Evolutionary conservation across 2,113 vertebrate genomes (phyloP).

Genomic region (Peromyscus maniculatus): DNA sequence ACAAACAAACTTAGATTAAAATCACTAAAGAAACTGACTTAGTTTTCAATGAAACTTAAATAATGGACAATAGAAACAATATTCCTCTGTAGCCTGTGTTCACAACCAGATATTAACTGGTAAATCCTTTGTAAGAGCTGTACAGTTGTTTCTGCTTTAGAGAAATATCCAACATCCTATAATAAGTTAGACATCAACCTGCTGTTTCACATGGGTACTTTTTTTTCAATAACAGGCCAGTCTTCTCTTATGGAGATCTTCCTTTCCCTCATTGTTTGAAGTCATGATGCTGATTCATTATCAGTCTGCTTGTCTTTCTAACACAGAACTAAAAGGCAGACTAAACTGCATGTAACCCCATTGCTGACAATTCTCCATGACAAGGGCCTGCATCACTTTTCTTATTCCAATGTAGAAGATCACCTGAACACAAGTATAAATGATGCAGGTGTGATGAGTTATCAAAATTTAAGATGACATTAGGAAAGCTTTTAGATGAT

Average conservation of each 20-base stretch:
- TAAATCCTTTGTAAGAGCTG: slow-evolving; percentile 13
- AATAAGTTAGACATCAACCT: not conserved
- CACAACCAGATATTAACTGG: not conserved
- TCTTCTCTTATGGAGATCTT: slow-evolving; percentile 23
- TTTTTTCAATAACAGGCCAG: not conserved
- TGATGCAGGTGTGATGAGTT: slow-evolving; percentile 57
- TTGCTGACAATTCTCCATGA: slow-evolving; percentile 3
- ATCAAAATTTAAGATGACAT: slow-evolving; percentile 38
- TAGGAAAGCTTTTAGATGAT: slow-evolving; percentile 26
- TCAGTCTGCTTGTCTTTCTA: slow-evolving; percentile 51
- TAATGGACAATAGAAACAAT: not conserved
- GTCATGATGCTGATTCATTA: slow-evolving; percentile 51
- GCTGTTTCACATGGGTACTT: not conserved
- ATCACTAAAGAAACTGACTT: not conserved
- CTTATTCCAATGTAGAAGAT: not conserved
- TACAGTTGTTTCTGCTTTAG: not conserved
- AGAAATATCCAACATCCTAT: slow-evolving; percentile 24
- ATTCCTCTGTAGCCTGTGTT: not conserved
- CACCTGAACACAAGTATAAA: slow-evolving; percentile 58
- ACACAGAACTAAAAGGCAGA: slow-evolving; percentile 47
- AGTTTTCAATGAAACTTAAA: slow-evolving; percentile 1
- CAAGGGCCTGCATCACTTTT: slow-evolving; percentile 6
- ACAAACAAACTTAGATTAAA: not conserved
- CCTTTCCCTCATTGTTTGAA: slow-evolving; percentile 50
- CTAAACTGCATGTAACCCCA: slow-evolving; percentile 1